Evolutionary conservation across 2,113 vertebrate genomes (phyloP), one percentile per base, ranked within the genome.

Genomic region (Uria lomvia): DNA sequence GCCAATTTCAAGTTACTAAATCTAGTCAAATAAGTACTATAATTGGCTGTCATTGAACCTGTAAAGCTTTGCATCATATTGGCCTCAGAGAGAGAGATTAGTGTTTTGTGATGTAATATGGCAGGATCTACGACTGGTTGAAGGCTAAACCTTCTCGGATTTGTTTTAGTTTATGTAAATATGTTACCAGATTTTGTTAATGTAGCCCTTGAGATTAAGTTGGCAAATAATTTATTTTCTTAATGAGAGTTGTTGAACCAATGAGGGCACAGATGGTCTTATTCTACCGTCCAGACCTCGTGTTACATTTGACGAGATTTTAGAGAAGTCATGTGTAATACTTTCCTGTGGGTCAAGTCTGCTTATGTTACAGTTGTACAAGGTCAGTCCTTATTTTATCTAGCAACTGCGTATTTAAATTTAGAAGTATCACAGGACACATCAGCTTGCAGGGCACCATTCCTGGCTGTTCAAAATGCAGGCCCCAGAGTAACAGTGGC

Each of bases 361-460:
- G 66, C 94, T 98, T 95, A 91, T 95, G 94, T 98, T 98, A 97
- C 97, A 96, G 96, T 96, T 98, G 97, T 92, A 97, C 96, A 96
- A 98, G 98, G 98, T 98, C 98, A 98, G 91, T 47, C 96, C 98
- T 98, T 98, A 98, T 98, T 98, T 98, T 99, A 98, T 97, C 98
- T 90, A 96, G 95, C 97, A 97, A 98, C 98, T 98, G 98, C 3
- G 29, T 97, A 82, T 95, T 98, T 98, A 98, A 98, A 98, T 98
- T 98, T 98, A 98, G 98, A 98, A 97, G 82, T 89, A 96, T 96
- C 96, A 97, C 97, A 97, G 96, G 97, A 97, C 97, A 96, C 92
- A 93, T 96, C 97, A 92, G 94, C 96, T 98, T 94, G 76, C 95
- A 91, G 85, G 83, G 62, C 82, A 56, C 84, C 95, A 68, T 98